Conservation (phyloP, 2,888 invertebrate genomes). For the Cryptocheilus praepositus region DNA sequence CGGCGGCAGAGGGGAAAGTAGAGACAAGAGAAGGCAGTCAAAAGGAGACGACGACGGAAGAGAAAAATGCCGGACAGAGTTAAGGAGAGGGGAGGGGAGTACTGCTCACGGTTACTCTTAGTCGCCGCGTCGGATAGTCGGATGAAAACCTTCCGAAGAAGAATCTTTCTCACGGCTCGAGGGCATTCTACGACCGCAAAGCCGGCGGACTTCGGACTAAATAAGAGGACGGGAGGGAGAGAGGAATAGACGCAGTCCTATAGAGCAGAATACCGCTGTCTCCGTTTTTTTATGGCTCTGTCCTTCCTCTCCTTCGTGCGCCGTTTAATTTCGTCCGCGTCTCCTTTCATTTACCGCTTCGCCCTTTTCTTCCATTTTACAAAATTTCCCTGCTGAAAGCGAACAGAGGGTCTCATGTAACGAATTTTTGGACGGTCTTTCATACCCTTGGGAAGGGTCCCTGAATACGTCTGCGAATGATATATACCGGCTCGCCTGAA, state of each 20-base stretch:
- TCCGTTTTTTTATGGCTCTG: not conserved
- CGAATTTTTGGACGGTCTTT: no score
- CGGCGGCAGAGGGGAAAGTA: no score
- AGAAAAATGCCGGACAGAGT: not conserved
- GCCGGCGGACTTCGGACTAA: no score
- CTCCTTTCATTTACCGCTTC: not conserved
- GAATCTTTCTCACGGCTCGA: slow-evolving; percentile 54
- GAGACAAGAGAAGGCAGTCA: not conserved
- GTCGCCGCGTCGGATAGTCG: slow-evolving; percentile 8
- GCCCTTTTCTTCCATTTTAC: not conserved
- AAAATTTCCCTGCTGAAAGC: no score
- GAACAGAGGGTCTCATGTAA: no score
- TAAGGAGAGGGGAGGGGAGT: slow-evolving; percentile 2
- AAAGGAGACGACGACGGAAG: not conserved
- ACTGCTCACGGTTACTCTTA: slow-evolving; percentile 6
- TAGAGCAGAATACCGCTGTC: no score
- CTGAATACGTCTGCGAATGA: no score
- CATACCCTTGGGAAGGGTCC: no score
- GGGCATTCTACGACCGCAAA: slow-evolving; percentile 28
- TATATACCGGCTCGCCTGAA: no score
- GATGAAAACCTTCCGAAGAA: slow-evolving; percentile 44
- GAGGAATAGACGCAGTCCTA: not conserved
- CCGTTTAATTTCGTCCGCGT: no score
- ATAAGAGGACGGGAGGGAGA: slow-evolving; percentile 2
- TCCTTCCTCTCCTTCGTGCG: not conserved